Percentiles rank a stretch among this genome's conserved stretches.
Conservation (phyloP, 1,140 invertebrate species). For the Triops longicaudatus region DNA sequence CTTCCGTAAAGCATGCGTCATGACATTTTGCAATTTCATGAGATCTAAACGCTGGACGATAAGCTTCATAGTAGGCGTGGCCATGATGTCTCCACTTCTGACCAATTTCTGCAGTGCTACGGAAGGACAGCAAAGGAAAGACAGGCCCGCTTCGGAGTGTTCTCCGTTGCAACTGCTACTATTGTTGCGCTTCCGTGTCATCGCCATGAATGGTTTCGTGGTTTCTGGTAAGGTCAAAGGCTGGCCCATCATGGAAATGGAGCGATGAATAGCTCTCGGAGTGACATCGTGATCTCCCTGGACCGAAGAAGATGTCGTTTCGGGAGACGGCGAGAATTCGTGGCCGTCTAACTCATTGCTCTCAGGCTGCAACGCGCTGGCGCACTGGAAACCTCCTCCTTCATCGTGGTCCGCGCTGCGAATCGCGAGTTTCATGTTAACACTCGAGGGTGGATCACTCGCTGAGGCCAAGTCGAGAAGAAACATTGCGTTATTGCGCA, state of each 20-base stretch:
- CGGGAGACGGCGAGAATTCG: slow-evolving; percentile 20
- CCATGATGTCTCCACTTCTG: slow-evolving; percentile 27
- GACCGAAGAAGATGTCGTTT: slow-evolving; percentile 16
- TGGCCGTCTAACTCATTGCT: slow-evolving; percentile 30
- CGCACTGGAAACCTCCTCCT: slow-evolving; percentile 52
- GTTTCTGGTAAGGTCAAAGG: slow-evolving; percentile 22
- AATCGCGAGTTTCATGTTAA: slow-evolving; percentile 39
- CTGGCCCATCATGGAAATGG: slow-evolving; percentile 49
- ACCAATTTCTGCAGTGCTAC: slow-evolving; percentile 53
- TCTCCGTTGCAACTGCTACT: slow-evolving; percentile 63
- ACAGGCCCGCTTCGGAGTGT: slow-evolving; percentile 52
- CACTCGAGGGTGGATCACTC: slow-evolving; percentile 1
- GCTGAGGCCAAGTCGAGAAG: slow-evolving; percentile 66
- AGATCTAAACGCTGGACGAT: slow-evolving; percentile 78
- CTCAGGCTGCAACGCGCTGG: slow-evolving; percentile 41
- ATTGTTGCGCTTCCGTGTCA: slow-evolving; percentile 46
- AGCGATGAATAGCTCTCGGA: slow-evolving; percentile 51
- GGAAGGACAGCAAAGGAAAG: slow-evolving; percentile 72
- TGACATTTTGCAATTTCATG: slow-evolving; percentile 64
- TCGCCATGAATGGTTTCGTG: background rate
- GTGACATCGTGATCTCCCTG: slow-evolving; percentile 16
- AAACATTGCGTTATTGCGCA: slow-evolving; percentile 92
- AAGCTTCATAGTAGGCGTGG: slow-evolving; percentile 64
- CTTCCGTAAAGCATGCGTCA: slow-evolving; percentile 71
- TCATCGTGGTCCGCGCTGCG: slow-evolving; percentile 39